Base-by-base conservation (phyloP, 2,113 vertebrate species). In the Mormoops blainvillei region DNA sequence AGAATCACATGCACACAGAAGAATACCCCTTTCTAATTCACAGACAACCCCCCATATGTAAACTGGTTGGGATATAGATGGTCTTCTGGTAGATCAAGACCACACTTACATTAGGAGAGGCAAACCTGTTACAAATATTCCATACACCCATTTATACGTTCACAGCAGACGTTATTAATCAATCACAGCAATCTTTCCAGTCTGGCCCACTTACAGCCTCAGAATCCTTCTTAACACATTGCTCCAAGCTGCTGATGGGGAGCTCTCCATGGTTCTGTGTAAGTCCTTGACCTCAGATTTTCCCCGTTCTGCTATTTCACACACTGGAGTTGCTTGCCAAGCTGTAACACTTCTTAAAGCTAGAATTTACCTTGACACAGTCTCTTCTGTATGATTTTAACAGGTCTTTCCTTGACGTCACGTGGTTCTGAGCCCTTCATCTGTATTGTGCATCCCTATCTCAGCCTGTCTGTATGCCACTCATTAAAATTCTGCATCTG, bases 241-340 rank as follows among this genome's bases (percentile, higher is more conserved):
- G 0, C 67, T 54, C 56, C 52, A 31, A 4, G 0, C 7, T 41
- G 4, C 18, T 38, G 28, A 8, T 0, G 0, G 41, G 45, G 92
- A 87, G 80, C 94, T 97, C 54, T 93, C 87, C 92, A 33, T 73
- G 96, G 94, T 97, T 67, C 87, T 92, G n/a, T 7, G 41, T 1
- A 7, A 65, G 43, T 2, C 58, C 31, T 54, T 70, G 28, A 15
- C n/a, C 33, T 52, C 52, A 52, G 8, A 67, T 18, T 36, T 33
- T 89, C 19, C 16, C n/a, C n/a, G 6, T 48, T 63, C 65, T 70
- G 12, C 33, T 52, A 26, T 56, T 45, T 41, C 2, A 67, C 52
- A 92, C 41, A 4, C n/a, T 43, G 50, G 2, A 56, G 50, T 43
- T 48, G 54, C 19, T 36, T 19, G n/a, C 14, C 26, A 50, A 18